Base-by-base conservation (phyloP, 2,888 invertebrate species). In the Archaeoteleia sp. region DNA sequence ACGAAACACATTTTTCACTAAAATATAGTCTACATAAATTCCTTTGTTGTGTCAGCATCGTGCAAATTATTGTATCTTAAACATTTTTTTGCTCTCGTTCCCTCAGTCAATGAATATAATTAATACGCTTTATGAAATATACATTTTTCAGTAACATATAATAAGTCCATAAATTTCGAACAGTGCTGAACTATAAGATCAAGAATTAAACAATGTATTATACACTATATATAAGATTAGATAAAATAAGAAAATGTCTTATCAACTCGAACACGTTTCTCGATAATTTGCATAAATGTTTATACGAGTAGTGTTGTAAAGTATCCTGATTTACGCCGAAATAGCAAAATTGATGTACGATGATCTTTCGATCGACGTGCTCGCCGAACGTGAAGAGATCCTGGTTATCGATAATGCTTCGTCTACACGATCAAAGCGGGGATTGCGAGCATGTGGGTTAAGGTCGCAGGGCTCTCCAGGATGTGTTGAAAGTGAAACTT, bases 401-500 rank as follows among this genome's bases (percentile, higher is more conserved):
- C 73, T 71, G 67, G 60, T 67, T 70, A 71, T 43, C 45, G 78
- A 79, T 79, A 78, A 74, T 53, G 37, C 54, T 10, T 20, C 46
- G 48, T 30, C 72, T 72, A 74, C 72, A 71, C 69, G 70, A 72
- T 13, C 42, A 51, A 61, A 71, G 74, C 74, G 63, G 76, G 74
- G 78, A 74, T 77, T 71, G 68, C 80, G 79, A 79, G 78, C 81
- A 83, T 82, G 81, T 83, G 79, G 83, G 83, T 82, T 82, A 84
- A 84, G 84, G 83, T 82, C 82, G 75, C 73, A 74, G 75, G 79
- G 74, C 76, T 81, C 78, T 79, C 80, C 81, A 83, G 83, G 83
- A 83, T 82, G 74, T 83, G 81, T 83, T 80, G 84, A 84, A 84
- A 84, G 84, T 82, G 83, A 84, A 84, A 83, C 80, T 78, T 76